These are phyloP conservation scores for Ambastaia sidthimunki DNA, from an alignment of 2,797 vertebrate genomes.

Conservation along the genomic window DNA sequence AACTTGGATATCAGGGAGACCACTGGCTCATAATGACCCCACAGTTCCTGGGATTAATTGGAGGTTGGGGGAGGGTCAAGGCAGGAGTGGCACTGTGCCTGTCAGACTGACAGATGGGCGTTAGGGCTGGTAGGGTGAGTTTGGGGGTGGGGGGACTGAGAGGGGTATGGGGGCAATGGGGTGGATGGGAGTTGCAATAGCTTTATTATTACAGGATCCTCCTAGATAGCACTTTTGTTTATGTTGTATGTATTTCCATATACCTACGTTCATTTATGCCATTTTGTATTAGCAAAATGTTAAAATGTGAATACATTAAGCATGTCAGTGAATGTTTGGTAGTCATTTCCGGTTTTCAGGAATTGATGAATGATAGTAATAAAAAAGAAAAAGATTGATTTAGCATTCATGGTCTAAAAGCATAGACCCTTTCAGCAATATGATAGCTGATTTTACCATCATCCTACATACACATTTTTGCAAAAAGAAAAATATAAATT, in stretches of 20 bases:
- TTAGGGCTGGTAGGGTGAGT: conserved; percentile 66
- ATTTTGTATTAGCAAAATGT: no score
- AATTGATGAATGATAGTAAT: no score
- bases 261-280: no score
- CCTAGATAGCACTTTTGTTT: conserved; percentile 36
- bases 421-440: no score
- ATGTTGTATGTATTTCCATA: neutral
- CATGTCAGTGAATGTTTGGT: no score
- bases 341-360: no score
- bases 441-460: neutral
- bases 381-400: no score
- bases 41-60: conserved; percentile 35
- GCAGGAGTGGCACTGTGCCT: conserved; percentile 61
- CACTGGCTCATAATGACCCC: conserved; percentile 40
- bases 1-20: conserved; percentile 6
- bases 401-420: no score
- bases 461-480: no score
- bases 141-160: conserved; percentile 36
- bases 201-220: conserved; percentile 31
- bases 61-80: conserved; percentile 28
- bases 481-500: neutral
- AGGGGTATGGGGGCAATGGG: neutral
- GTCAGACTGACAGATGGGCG: conserved; percentile 80
- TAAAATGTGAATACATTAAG: no score
- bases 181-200: neutral